Base-by-base conservation (phyloP, 1,140 invertebrate genomes). In the Atta texana region DNA sequence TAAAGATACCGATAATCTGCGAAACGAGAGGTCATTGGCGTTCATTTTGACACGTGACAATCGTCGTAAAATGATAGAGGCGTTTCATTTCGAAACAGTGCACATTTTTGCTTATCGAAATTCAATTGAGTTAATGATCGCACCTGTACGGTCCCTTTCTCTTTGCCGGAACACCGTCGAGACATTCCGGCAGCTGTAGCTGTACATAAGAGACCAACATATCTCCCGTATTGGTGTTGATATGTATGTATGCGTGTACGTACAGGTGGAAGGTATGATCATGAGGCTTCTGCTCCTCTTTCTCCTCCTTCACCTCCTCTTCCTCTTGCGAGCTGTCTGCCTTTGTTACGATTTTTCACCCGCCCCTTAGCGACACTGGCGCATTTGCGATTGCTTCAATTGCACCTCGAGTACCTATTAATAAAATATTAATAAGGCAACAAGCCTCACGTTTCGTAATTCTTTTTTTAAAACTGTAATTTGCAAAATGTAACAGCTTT, bases 101-200 rank as follows among this genome's bases (percentile, higher is more conserved):
- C 51, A n/a, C n/a, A 82, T 76, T 90, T 91, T 86, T 90, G 84
- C 81, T 82, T 88, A 91, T 90, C 87, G 90, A 86, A 88, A 80
- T 90, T 86, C 89, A 90, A 90, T 90, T 88, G 89, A 90, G 49
- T 88, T 86, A 90, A 91, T 77, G 89, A 90, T 90, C 72, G 89
- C 89, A 91, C 89, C 89, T 91, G 89, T 91, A 90, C 82, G 89
- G 89, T 90, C 59, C 89, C 87, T 91, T 90, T 90, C 89, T 90
- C 89, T 87, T 77, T n/a, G 86, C 31, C 87, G 84, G 89, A 80
- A 76, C 71, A 61, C 24, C 75, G 16, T 39, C 76, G 51, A 87
- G 39, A 69, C 78, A 74, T 87, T 87, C 66, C 64, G 89, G 89
- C 89, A 91, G 89, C 89, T 90, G 89, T 87, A 59, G 10, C 86